These are phyloP conservation scores for Semicossyphus pulcher DNA, from an alignment of 2,113 vertebrate genomes.

Conservation along the genomic window DNA sequence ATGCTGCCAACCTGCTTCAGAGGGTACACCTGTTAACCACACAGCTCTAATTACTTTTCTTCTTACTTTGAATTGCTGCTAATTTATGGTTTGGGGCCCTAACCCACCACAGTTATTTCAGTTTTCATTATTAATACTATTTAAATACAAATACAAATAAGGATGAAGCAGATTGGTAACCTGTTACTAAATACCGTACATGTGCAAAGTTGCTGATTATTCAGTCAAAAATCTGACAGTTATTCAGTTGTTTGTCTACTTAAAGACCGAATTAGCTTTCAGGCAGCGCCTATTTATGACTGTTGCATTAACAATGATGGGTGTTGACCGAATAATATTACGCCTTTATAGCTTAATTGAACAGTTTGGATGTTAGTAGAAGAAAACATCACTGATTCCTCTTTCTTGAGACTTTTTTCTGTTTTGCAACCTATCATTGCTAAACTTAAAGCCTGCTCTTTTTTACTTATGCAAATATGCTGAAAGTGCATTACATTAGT, in stretches of 20 bases:
- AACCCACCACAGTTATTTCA: too few species aligned
- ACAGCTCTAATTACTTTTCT: neutral
- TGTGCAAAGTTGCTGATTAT: neutral
- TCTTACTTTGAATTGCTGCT: neutral
- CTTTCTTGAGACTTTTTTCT: neutral
- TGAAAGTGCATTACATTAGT: neutral
- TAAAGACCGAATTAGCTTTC: neutral
- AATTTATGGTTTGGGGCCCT: neutral
- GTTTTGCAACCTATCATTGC: neutral
- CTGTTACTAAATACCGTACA: neutral
- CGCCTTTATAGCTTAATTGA: neutral
- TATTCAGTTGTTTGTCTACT: neutral
- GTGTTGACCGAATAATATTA: neutral
- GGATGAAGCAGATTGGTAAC: accelerated
- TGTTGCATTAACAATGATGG: neutral
- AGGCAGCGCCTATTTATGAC: neutral
- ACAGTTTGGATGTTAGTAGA: neutral
- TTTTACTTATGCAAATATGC: neutral
- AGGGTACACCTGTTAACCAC: neutral
- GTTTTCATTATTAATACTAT: too few species aligned
- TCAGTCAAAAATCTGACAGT: neutral
- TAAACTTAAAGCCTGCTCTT: neutral
- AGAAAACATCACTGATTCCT: neutral
- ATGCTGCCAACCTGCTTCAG: neutral
- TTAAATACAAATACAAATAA: too few species aligned